Base-by-base conservation (phyloP, 2,797 vertebrate species). In the Typhlichthys subterraneus region DNA sequence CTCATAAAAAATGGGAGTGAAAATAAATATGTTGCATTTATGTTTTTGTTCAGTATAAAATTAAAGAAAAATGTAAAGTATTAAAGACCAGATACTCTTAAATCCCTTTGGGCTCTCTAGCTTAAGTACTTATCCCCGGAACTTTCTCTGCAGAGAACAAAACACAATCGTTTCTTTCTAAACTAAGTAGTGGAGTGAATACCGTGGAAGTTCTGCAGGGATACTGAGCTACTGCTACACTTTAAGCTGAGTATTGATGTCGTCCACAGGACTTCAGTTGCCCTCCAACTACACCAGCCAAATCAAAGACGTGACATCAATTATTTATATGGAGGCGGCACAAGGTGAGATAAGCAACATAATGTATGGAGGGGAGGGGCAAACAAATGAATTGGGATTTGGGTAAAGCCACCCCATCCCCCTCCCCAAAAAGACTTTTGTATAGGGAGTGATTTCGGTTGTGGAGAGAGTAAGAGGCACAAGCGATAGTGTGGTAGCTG, bases 201-300 rank as follows among this genome's bases (percentile, higher is more conserved):
- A 49, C 58, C 66, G 68, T 57, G 57, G 58, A 72, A 74, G 69
- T 56, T 65, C 48, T 38, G 66, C 55, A 38, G 63, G 73, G 53
- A 69, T 67, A 64, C 67, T 51, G 56, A 73, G 69, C 65, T 75
- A 14, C 53, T 7, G 74, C 63, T 82, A 59, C 53, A 67, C 73
- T 77, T 69, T 71, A 42, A 75, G 79, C 72, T 69, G 45, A 17
- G 67, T 79, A 84, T 75, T 84, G 84, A 88, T 87, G 87, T 87
- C 80, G 75, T 89, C 86, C 82, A 77, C 61, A 0, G 75, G 80
- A 87, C 77, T 79, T 79, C 57, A 72, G 81, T 82, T 53, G 59
- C 71, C 83, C 77, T 88, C 87, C 86, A 86, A 84, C 80, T 88
- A 79, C 76, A 84, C 45, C 79, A 80, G 81, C 63, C 76, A 60